These are phyloP conservation scores for Macrophya annulata DNA, from an alignment of 2,888 invertebrate genomes.

Conservation along the genomic window DNA sequence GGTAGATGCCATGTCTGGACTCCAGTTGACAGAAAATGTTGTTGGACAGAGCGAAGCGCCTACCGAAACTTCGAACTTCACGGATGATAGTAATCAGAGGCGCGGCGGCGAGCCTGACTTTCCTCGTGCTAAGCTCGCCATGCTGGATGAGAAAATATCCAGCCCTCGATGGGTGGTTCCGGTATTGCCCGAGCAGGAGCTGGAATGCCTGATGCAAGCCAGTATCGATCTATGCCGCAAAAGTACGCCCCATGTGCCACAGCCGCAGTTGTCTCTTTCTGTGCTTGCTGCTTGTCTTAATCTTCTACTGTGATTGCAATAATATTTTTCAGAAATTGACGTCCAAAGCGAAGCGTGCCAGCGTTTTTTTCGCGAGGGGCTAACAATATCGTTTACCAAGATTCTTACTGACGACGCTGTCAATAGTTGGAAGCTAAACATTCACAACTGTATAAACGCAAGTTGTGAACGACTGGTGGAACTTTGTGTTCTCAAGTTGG, in stretches of 20 bases:
- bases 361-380: constrained; percentile 96
- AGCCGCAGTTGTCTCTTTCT: neutral
- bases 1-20: constrained; percentile 75
- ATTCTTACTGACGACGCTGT: constrained; percentile 99
- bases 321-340: constrained; percentile 87
- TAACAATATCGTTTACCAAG: constrained; percentile 97
- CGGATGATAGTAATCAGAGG: constrained; percentile 74
- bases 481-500: constrained; percentile 94
- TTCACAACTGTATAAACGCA: constrained; percentile 96
- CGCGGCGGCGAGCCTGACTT: constrained; percentile 86
- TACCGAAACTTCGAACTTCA: constrained; percentile 70
- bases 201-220: constrained; percentile 94
- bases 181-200: constrained; percentile 96
- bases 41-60: constrained; percentile 72
- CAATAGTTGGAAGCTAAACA: constrained; percentile 98
- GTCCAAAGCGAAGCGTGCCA: constrained; percentile 94
- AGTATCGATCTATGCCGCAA: constrained; percentile 93
- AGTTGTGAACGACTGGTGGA: constrained; percentile 96
- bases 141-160: constrained; percentile 97
- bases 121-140: constrained; percentile 92
- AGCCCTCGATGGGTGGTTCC: constrained; percentile 98
- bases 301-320: neutral
- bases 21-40: constrained; percentile 75
- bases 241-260: constrained; percentile 81
- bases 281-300: neutral